Conservation (phyloP, 2,888 invertebrate species). For the Hipparchia sbordonii region DNA sequence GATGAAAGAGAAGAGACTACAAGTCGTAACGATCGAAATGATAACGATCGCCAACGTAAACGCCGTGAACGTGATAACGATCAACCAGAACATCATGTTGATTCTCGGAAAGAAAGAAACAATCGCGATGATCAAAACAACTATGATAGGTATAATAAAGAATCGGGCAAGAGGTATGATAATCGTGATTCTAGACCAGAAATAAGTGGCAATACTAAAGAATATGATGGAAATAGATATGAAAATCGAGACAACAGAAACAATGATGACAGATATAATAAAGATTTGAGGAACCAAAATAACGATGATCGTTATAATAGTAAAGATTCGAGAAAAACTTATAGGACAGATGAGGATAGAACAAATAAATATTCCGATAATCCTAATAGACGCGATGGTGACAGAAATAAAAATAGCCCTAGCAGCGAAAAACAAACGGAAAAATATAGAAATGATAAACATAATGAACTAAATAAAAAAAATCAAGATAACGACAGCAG, state of each 20-base stretch:
- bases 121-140: conserved; percentile 10
- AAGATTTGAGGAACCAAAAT: neutral
- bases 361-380: conserved; percentile 5
- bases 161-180: conserved; percentile 22
- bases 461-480: neutral
- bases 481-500: neutral
- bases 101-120: conserved; percentile 31
- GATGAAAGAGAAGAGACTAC: conserved; percentile 17
- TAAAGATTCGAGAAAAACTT: neutral
- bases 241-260: conserved; percentile 1
- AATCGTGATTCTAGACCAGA: conserved; percentile 31
- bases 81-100: conserved; percentile 30
- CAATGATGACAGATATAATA: conserved; percentile 4
- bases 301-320: neutral
- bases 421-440: conserved; percentile 8
- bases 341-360: conserved; percentile 12
- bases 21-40: neutral
- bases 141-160: conserved; percentile 20
- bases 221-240: conserved; percentile 8
- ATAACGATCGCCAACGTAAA: neutral
- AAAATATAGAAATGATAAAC: conserved; percentile 17
- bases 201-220: conserved; percentile 33
- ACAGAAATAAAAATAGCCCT: conserved; percentile 23
- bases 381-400: conserved; percentile 13
- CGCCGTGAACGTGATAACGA: conserved; percentile 12